These are phyloP conservation scores for Drosophila rufa DNA, from an alignment of 1,140 invertebrate genomes.

Conservation along the genomic window DNA sequence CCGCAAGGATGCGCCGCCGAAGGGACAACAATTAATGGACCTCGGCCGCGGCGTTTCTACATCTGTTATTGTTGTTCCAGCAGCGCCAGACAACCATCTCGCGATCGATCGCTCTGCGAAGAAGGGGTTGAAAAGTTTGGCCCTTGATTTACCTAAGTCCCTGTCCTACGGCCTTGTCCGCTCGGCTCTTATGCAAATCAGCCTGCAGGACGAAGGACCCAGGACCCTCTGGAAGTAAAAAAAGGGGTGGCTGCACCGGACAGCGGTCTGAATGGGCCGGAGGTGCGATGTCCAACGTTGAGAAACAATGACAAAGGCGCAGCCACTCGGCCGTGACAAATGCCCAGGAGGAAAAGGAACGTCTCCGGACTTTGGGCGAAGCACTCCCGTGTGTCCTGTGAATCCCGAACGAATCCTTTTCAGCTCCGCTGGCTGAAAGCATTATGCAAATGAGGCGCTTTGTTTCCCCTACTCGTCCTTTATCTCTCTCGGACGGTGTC, in stretches of 20 bases:
- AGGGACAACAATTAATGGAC: constrained; percentile 77
- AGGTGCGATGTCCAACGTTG: constrained; percentile 82
- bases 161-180: constrained; percentile 28
- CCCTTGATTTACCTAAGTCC: constrained; percentile 48
- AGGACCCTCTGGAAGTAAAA: constrained; percentile 34
- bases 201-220: constrained; percentile 29
- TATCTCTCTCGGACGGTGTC: constrained; percentile 55
- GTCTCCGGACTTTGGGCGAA: constrained; percentile 4
- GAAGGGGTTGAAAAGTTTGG: constrained; percentile 55
- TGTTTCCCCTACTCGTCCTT: constrained; percentile 42
- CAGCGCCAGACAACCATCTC: constrained; percentile 33
- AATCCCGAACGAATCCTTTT: constrained; percentile 67
- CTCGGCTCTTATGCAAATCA: constrained; percentile 67
- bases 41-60: constrained; percentile 40
- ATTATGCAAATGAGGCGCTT: constrained; percentile 75
- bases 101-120: constrained; percentile 37
- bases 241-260: constrained; percentile 66
- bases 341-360: constrained; percentile 34
- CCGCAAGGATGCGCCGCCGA: constrained; percentile 61
- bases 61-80: constrained; percentile 40
- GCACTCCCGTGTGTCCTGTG: constrained; percentile 43
- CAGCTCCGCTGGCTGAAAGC: constrained; percentile 69
- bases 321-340: constrained; percentile 75
- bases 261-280: constrained; percentile 47
- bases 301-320: constrained; percentile 77